Percentiles rank a stretch among this genome's conserved stretches.
Evolutionary conservation across 2,797 vertebrate species (phyloP).

Genomic region (Mallotus villosus): DNA sequence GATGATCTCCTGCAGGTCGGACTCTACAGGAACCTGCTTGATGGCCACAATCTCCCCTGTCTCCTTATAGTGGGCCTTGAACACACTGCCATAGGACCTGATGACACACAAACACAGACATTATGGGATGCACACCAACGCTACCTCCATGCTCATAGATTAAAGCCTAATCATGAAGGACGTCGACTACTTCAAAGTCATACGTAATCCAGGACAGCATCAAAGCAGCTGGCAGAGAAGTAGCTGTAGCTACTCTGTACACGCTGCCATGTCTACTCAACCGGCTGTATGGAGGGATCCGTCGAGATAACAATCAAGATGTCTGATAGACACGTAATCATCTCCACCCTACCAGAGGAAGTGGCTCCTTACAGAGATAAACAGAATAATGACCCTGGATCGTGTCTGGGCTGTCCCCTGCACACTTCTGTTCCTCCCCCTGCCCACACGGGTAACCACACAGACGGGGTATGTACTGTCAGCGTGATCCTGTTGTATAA

Average conservation of each 20-base stretch:
- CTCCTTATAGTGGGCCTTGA: constrained; percentile 93
- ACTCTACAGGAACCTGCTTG: constrained; percentile 96
- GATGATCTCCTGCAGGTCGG: constrained; percentile 95
- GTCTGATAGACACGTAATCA: not conserved
- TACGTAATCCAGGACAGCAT: not conserved
- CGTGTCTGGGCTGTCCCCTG: not conserved
- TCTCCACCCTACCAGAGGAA: not conserved
- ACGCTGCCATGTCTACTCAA: not conserved
- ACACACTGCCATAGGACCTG: constrained; percentile 94
- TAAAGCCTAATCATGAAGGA: too few relatives aligned
- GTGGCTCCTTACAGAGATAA: not conserved
- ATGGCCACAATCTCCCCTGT: constrained; percentile 95
- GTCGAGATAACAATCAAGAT: not conserved
- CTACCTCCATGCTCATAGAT: too few relatives aligned
- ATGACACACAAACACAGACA: too few relatives aligned
- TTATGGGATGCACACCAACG: too few relatives aligned
- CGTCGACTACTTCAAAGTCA: not conserved
- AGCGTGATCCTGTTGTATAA: too few relatives aligned
- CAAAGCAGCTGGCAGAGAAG: not conserved
- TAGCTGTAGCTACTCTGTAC: not conserved
- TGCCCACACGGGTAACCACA: too few relatives aligned
- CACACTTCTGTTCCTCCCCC: too few relatives aligned
- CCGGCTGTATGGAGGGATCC: not conserved
- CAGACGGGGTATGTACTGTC: too few relatives aligned
- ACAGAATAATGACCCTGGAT: not conserved